Evolutionary conservation across 2,888 invertebrate genomes (phyloP).

Genomic region (Brachypalpus laphriformis): DNA sequence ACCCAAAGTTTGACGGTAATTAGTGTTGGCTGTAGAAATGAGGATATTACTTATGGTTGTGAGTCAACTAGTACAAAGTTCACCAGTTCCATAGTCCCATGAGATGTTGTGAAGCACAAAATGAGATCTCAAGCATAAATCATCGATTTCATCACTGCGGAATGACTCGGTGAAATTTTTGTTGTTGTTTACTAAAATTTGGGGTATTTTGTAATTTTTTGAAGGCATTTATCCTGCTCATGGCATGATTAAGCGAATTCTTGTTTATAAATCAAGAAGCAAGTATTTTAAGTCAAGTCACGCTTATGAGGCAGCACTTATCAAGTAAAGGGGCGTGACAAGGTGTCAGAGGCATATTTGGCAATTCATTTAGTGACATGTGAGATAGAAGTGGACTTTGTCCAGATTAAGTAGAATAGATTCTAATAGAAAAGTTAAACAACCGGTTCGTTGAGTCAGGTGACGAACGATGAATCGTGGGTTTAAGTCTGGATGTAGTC

Average conservation of each 20-base stretch:
- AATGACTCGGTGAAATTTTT: neutral
- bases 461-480: neutral
- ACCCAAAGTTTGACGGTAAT: neutral
- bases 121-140: neutral
- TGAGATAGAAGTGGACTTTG: neutral
- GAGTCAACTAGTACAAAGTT: neutral
- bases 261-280: constrained; percentile 12
- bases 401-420: neutral
- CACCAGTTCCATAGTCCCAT: neutral
- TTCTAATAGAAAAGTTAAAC: neutral
- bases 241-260: constrained; percentile 15
- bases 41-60: neutral
- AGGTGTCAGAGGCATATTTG: neutral
- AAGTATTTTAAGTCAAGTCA: constrained; percentile 13
- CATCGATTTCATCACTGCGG: constrained; percentile 15
- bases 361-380: neutral
- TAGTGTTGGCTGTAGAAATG: neutral
- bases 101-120: neutral
- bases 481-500: neutral
- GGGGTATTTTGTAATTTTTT: neutral
- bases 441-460: neutral
- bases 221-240: neutral
- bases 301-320: neutral
- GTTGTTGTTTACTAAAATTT: neutral
- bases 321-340: constrained; percentile 2